A percentile compares a stretch with the other conserved stretches of the same genome.
Evolutionary conservation across 2,797 vertebrate species (phyloP).

Genomic region (Falco naumanni): DNA sequence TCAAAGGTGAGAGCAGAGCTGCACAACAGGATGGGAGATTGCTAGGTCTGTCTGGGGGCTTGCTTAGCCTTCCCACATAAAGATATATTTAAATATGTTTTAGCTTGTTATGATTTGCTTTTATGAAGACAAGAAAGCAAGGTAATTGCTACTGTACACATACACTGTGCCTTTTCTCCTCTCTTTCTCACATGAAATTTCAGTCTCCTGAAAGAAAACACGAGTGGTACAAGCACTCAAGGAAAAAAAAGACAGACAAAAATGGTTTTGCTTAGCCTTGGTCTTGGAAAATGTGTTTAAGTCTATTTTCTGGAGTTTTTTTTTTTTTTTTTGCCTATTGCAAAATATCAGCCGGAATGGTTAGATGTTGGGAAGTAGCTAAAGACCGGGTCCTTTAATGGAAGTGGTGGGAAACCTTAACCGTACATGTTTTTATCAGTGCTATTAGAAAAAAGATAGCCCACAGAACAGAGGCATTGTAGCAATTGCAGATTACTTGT

Average conservation of each 20-base stretch:
- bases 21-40: fast-evolving
- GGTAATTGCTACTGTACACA: not conserved
- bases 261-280: not conserved
- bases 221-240: not conserved
- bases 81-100: not conserved
- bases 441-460: not conserved
- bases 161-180: not conserved
- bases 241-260: not conserved
- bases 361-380: not conserved
- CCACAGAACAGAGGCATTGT: not conserved
- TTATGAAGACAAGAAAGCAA: not conserved
- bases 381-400: not conserved
- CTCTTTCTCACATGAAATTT: not conserved
- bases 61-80: not conserved
- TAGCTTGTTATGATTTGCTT: not conserved
- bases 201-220: not conserved
- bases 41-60: not conserved
- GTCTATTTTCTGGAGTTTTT: not conserved
- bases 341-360: not conserved
- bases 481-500: not conserved
- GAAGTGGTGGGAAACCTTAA: not conserved
- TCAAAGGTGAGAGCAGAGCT: not conserved
- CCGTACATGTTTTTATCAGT: not conserved
- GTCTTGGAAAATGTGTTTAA: not conserved
- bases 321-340: not conserved